These are phyloP conservation scores for Sphaerodactylus townsendi DNA, from an alignment of 2,113 vertebrate genomes.

Conservation along the genomic window DNA sequence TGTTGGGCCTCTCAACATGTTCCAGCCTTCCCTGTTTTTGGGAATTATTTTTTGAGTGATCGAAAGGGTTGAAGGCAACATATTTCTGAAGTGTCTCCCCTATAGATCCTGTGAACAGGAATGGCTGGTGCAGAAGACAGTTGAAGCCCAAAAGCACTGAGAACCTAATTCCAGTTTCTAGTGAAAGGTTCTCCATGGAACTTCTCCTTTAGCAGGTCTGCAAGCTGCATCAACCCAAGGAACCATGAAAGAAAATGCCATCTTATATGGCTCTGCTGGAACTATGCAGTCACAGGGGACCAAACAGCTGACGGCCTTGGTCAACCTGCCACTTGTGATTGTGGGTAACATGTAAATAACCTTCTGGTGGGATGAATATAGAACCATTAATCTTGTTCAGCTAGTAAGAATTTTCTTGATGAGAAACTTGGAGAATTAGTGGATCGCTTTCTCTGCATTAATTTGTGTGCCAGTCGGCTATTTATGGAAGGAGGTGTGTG, in stretches of 20 bases:
- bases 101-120: conserved; percentile 64
- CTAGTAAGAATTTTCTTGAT: conserved; percentile 64
- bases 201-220: conserved; percentile 70
- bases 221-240: conserved; percentile 69
- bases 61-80: conserved; percentile 76
- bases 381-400: conserved; percentile 64
- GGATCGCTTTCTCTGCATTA: conserved; percentile 38
- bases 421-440: conserved; percentile 56
- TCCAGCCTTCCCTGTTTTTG: conserved; percentile 70
- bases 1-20: conserved; percentile 73
- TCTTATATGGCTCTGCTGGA: conserved; percentile 72
- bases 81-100: conserved; percentile 68
- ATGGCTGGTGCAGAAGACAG: conserved; percentile 62
- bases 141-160: conserved; percentile 58
- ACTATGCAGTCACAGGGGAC: conserved; percentile 67
- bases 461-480: conserved; percentile 67
- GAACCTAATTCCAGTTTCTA: conserved; percentile 64
- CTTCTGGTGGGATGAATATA: conserved; percentile 69
- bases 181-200: conserved; percentile 71
- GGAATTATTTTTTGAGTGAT: conserved; percentile 71
- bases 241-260: conserved; percentile 67
- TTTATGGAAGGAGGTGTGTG: conserved; percentile 66
- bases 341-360: conserved; percentile 67
- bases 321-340: conserved; percentile 68
- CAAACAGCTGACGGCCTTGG: conserved; percentile 42